Base-by-base conservation (phyloP, 2,888 invertebrate species). In the Gastracanthus pulcherrimus region DNA sequence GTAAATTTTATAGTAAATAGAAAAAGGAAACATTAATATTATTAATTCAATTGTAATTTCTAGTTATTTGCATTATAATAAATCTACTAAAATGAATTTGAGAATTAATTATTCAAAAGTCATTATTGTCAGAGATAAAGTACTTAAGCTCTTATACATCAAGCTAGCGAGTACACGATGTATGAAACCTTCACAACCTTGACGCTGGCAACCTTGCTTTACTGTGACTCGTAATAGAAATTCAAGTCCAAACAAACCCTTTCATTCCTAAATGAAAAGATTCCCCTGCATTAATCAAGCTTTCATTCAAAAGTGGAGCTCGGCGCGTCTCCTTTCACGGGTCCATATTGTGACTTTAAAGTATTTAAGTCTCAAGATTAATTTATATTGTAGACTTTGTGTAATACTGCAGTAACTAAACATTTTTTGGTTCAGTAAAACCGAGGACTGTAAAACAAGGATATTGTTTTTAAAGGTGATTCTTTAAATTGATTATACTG, bases 221-320 rank as follows among this genome's bases (percentile, higher is more conserved):
- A 48, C 16, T 29, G 41, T 26, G 58, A 60, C 55, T 55, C 55
- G 62, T 23, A 60, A 58, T 41, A n/a, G 51, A 34, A 64, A 75
- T 48, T 75, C 26, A 38, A 58, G 64, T 58, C 48, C 55, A n/a
- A 75, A 74, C n/a, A n/a, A 75, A 48, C 26, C 36, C 75, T 75
- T 75, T 64, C 41, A 75, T 75, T 75, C n/a, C 23, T 31, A 64
- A 64, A 48, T 64, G 51, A 64, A 64, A 75, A 75, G 75, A 75
- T 75, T 75, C 51, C 36, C 26, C 34, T 31, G 16, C 64, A 64
- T 75, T 75, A 75, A 74, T 75, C 64, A 75, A 75, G 51, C 64
- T 75, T 75, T 36, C 51, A 48, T 64, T 74, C 23, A 74, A 74
- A 64, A 23, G 62, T 48, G 9, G 26, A 62, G 31, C 48, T 62